A percentile compares a stretch with the other conserved stretches of the same genome.
phyloP scores from a whole-genome alignment of 2,888 invertebrate species.

The Drosophila koepferae region DNA sequence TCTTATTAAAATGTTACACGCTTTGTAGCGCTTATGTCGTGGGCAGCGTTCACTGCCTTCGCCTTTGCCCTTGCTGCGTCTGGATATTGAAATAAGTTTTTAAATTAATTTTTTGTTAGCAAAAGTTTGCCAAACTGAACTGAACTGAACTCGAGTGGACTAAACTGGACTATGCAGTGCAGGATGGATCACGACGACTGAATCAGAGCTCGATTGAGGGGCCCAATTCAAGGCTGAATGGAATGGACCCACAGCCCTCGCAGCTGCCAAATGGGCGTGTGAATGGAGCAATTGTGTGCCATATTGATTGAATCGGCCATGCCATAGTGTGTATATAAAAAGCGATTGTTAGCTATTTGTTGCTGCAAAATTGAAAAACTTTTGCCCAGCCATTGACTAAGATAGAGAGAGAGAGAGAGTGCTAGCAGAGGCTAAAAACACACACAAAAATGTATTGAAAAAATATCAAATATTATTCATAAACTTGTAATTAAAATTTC shows the following conservation, averaged over 20 bases:
- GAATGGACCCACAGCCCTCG: not conserved
- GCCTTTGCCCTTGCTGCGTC: slow-evolving; percentile 32
- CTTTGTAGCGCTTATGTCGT: slow-evolving; percentile 47
- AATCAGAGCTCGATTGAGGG: slow-evolving; percentile 8
- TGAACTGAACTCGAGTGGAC: slow-evolving; percentile 44
- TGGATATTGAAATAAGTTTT: slow-evolving; percentile 77
- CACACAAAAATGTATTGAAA: not conserved
- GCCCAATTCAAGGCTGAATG: not conserved
- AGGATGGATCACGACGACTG: slow-evolving; percentile 1
- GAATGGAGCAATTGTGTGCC: slow-evolving; percentile 75
- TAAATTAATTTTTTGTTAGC: slow-evolving; percentile 77
- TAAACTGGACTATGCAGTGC: slow-evolving; percentile 13
- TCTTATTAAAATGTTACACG: slow-evolving; percentile 79
- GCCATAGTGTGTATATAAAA: slow-evolving; percentile 50
- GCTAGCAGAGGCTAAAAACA: slow-evolving; percentile 24
- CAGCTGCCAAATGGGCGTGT: slow-evolving; percentile 72
- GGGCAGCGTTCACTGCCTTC: not conserved
- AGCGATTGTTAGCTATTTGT: slow-evolving; percentile 75
- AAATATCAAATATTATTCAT: slow-evolving; percentile 17
- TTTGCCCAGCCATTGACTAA: slow-evolving; percentile 57
- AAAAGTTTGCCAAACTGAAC: slow-evolving; percentile 65
- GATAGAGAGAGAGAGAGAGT: slow-evolving; percentile 57
- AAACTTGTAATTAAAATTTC: slow-evolving; percentile 71
- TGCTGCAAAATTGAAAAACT: slow-evolving; percentile 77
- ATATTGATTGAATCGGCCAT: slow-evolving; percentile 74